Conservation (phyloP, 1,140 invertebrate genomes). For the Mylabris phalerata region DNA sequence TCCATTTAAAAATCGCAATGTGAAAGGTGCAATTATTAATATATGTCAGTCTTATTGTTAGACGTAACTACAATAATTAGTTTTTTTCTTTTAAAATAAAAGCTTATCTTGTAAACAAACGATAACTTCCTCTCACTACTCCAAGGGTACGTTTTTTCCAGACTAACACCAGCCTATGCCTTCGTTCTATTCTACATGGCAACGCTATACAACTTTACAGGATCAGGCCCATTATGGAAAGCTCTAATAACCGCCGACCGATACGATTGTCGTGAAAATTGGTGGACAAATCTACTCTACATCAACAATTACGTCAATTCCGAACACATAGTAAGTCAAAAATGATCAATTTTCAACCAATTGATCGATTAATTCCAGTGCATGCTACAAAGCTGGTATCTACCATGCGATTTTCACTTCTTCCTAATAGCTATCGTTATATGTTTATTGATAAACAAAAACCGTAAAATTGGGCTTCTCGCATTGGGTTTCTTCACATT, state of each 20-base stretch:
- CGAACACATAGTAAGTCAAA: conserved; percentile 38
- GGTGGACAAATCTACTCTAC: conserved; percentile 51
- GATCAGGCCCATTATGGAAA: conserved; percentile 37
- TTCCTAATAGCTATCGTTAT: conserved; percentile 57
- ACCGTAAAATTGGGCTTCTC: conserved; percentile 30
- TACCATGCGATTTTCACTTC: conserved; percentile 71
- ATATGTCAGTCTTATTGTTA: too few relatives aligned
- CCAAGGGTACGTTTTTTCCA: conserved; percentile 18
- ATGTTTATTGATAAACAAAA: conserved; percentile 45
- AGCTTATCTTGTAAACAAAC: too few relatives aligned
- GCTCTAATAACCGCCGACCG: conserved; percentile 29
- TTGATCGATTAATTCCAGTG: conserved; percentile 49
- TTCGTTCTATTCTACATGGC: conserved; percentile 38
- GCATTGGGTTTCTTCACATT: conserved; percentile 25
- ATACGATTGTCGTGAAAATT: conserved; percentile 37
- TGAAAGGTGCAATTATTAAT: too few relatives aligned
- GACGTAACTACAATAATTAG: too few relatives aligned
- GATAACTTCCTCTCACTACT: too few relatives aligned
- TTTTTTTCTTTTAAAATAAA: too few relatives aligned
- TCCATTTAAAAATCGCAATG: too few relatives aligned
- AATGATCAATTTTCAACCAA: background rate
- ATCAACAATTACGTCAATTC: conserved; percentile 51
- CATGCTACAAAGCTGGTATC: conserved; percentile 66
- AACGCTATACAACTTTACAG: conserved; percentile 31
- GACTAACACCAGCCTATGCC: conserved; percentile 35